Evolutionary conservation across 2,113 vertebrate genomes (phyloP).

Genomic region (Acrocephalus kingi): DNA sequence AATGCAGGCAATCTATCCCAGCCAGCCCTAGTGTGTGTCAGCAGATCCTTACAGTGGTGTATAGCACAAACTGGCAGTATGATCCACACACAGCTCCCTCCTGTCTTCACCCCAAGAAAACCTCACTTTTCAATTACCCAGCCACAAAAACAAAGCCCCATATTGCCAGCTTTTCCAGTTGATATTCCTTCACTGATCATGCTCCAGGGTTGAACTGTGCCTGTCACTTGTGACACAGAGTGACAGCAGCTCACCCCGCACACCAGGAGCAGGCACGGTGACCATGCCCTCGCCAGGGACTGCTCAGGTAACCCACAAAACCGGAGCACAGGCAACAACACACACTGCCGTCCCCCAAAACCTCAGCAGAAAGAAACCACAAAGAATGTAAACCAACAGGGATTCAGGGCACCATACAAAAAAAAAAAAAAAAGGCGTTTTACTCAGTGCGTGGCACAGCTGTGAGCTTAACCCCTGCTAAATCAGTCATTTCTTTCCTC

Average conservation of each 20-base stretch:
- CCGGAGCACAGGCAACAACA: background rate
- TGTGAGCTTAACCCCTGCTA: background rate
- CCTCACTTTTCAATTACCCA: background rate
- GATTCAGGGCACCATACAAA: background rate
- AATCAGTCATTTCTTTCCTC: background rate
- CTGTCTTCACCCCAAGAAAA: background rate
- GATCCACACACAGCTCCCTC: background rate
- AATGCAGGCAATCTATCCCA: background rate
- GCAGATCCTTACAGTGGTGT: background rate
- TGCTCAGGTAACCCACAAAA: background rate
- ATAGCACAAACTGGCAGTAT: background rate
- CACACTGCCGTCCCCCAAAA: background rate
- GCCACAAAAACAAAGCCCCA: background rate
- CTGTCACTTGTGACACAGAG: background rate
- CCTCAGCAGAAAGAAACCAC: background rate
- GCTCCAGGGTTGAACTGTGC: background rate
- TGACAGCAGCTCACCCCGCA: background rate
- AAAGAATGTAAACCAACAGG: background rate
- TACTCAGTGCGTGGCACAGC: background rate
- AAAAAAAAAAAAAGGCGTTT: background rate
- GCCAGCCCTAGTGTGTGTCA: rapidly evolving
- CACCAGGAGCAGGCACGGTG: background rate
- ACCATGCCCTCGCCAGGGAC: background rate
- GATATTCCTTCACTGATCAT: background rate
- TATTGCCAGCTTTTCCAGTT: background rate